Base-by-base conservation (phyloP, 2,888 invertebrate genomes). In the Tetramorium bicarinatum region DNA sequence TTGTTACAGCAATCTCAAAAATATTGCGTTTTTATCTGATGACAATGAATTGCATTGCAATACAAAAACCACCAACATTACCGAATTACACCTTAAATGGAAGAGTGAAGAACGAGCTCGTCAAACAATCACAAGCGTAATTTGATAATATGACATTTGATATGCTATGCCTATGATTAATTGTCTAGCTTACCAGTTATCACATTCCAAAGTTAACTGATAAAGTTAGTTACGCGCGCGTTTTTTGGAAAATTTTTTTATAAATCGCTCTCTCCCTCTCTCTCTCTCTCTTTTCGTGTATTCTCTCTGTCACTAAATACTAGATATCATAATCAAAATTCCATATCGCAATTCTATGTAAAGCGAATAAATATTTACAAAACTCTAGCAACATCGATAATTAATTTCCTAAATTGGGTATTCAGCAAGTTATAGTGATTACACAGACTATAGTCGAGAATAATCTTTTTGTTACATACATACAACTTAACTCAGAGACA, bases 341-440 rank as follows among this genome's bases (percentile, higher is more conserved):
- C 52, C 76, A 83, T 85, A 86, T 87, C 66, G 84, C 84, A 85
- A 84, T 87, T 62, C 83, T 84, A 87, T 80, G 84, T 76, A 84
- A 77, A 88, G 84, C 82, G 83, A 91, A 87, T 87, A 85, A 91
- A 88, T 92, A 91, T 92, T 89, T 91, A 91, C 91, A 91, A 88
- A 91, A 89, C 86, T 81, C 85, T 86, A 87, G 72, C 84, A 88
- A 88, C 85, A 87, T 84, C 49, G 74, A 86, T 86, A 90, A 84
- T 69, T 86, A 83, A 85, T 88, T 81, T 85, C 85, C 83, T 89
- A 87, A 83, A 86, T 85, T 85, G 87, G 82, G 47, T 82, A 85
- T 86, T 83, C 59, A 86, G 77, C 61, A 77, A 80, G 75, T 85
- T 84, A 49, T 81, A 77, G 74, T 72, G 71, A 61, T 89, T 83